A percentile compares a stretch with the other conserved stretches of the same genome.
phyloP scores from a whole-genome alignment of 2,113 vertebrate species.

The Tychaedon coryphoeus region DNA sequence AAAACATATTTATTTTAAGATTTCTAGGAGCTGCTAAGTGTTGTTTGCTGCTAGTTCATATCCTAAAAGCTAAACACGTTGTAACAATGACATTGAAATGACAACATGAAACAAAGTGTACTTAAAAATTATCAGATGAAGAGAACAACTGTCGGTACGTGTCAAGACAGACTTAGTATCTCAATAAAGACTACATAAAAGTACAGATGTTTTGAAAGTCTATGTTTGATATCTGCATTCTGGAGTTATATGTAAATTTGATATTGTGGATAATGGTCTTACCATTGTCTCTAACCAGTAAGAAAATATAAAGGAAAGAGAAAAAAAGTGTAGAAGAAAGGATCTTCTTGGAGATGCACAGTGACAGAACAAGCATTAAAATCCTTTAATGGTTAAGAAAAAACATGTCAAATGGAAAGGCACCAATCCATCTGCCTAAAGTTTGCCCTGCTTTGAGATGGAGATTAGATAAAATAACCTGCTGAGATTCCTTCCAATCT shows the following conservation, averaged over 20 bases:
- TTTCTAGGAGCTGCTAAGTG: background rate
- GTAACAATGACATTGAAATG: background rate
- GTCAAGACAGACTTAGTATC: background rate
- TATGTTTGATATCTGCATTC: background rate
- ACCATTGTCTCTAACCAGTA: background rate
- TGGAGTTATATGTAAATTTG: background rate
- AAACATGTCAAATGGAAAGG: background rate
- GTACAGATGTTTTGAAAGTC: background rate
- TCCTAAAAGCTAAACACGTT: background rate
- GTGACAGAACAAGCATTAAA: background rate
- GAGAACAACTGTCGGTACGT: background rate
- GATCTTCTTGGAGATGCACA: background rate
- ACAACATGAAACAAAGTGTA: background rate
- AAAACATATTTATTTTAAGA: constrained; percentile 12
- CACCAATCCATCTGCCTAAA: background rate
- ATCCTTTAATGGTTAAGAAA: background rate
- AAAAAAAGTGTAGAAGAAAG: too few species aligned
- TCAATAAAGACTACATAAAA: background rate
- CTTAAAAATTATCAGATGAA: background rate
- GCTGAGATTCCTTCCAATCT: background rate
- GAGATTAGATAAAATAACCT: background rate
- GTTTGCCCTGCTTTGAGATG: background rate
- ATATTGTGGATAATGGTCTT: background rate
- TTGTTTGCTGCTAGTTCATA: background rate
- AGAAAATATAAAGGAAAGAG: background rate